Evolutionary conservation across 2,888 invertebrate species (phyloP).

Genomic region (Andrena bicolor): DNA sequence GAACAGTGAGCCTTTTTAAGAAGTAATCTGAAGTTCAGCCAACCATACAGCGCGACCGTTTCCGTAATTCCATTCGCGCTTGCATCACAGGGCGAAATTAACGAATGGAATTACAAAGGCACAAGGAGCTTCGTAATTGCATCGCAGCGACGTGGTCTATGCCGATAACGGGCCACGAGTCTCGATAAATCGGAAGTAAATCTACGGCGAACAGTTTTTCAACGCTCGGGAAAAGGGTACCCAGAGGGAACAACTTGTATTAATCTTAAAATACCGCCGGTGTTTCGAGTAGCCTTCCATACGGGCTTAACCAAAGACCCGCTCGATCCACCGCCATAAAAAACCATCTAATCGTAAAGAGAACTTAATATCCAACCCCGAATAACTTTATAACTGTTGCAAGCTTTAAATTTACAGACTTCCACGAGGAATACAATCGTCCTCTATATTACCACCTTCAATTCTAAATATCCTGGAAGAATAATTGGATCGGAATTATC

Average conservation of each 20-base stretch:
- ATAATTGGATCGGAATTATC: not conserved
- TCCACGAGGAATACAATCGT: not conserved
- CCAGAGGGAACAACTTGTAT: conserved; percentile 53
- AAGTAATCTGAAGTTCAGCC: not conserved
- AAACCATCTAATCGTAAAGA: conserved; percentile 45
- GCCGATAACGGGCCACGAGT: conserved; percentile 66
- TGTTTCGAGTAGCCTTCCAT: conserved; percentile 11
- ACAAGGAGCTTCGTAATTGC: conserved; percentile 34
- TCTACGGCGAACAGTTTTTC: conserved; percentile 65
- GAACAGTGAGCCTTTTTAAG: not conserved
- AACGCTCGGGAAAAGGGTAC: conserved; percentile 38
- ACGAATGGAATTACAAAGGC: conserved; percentile 4
- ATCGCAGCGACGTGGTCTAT: conserved; percentile 34
- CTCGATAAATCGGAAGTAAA: conserved; percentile 71
- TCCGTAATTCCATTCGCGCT: not conserved
- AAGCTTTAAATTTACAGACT: not conserved
- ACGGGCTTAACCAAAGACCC: conserved; percentile 25
- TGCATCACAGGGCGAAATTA: not conserved
- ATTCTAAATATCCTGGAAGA: not conserved
- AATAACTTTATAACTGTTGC: conserved; percentile 29
- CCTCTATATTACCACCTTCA: too few relatives aligned
- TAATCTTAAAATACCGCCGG: conserved; percentile 66
- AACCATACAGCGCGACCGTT: not conserved
- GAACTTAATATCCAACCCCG: conserved; percentile 45
- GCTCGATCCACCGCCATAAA: conserved; percentile 30